Evolutionary conservation across 2,888 invertebrate species (phyloP), one percentile per base, ranked within the genome.

Genomic region (Brachyptera putata): DNA sequence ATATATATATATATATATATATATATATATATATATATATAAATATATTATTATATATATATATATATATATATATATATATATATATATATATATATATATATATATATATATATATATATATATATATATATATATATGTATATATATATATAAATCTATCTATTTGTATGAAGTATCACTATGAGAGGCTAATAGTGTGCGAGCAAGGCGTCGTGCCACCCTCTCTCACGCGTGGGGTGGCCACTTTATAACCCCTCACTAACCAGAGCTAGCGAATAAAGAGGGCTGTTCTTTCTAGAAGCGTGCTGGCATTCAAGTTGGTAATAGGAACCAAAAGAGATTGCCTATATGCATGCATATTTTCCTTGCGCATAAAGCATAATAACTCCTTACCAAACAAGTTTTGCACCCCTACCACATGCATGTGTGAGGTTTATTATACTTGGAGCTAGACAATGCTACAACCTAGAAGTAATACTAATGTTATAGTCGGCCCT

Each of bases 151-250:
- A n/a, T n/a, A n/a, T n/a, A n/a, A n/a, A n/a, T n/a, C n/a, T n/a
- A n/a, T n/a, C n/a, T n/a, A n/a, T n/a, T n/a, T n/a, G n/a, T n/a
- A n/a, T n/a, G n/a, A n/a, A n/a, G n/a, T n/a, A n/a, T n/a, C n/a
- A n/a, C n/a, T n/a, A n/a, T n/a, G n/a, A n/a, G n/a, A n/a, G n/a
- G n/a, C n/a, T n/a, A n/a, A n/a, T n/a, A n/a, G n/a, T n/a, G n/a
- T n/a, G n/a, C n/a, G n/a, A n/a, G n/a, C n/a, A n/a, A n/a, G n/a
- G n/a, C n/a, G n/a, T n/a, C n/a, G n/a, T n/a, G n/a, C n/a, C n/a
- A n/a, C n/a, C n/a, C n/a, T n/a, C n/a, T n/a, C n/a, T n/a, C 13
- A 26, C 53, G 53, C 36, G 36, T 53, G 53, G 36, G 53, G 53
- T 36, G 43, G 14, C 21, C 53, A 53, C 34, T 53, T 26, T n/a